Percentiles rank a stretch among this genome's conserved stretches.
phyloP scores from a whole-genome alignment of 2,888 invertebrate genomes.

The Azorinus chamasolen region DNA sequence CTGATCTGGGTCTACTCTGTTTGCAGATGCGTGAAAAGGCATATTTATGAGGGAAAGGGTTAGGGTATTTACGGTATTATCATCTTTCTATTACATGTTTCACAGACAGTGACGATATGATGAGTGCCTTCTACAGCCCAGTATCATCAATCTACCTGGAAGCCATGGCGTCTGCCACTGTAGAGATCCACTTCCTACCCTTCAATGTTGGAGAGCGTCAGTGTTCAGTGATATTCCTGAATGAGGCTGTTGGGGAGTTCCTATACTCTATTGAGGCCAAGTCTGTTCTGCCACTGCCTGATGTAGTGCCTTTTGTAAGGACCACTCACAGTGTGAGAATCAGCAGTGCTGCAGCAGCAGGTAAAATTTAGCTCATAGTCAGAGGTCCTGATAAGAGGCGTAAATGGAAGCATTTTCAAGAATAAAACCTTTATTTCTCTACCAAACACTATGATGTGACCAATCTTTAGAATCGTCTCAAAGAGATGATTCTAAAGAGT shows the following conservation, averaged over 20 bases:
- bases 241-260: conserved; percentile 85
- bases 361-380: too few species aligned
- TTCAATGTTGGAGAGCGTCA: conserved; percentile 83
- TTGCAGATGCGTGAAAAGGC: too few species aligned
- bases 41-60: too few species aligned
- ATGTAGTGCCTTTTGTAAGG: conserved; percentile 79
- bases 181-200: conserved; percentile 85
- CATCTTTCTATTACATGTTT: not conserved
- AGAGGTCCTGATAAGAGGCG: too few species aligned
- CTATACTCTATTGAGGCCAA: conserved; percentile 84
- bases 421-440: too few species aligned
- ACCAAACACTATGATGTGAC: too few species aligned
- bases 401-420: too few species aligned
- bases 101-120: conserved; percentile 70
- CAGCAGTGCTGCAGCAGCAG: conserved; percentile 84
- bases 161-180: conserved; percentile 67
- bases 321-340: conserved; percentile 80
- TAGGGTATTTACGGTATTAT: too few species aligned
- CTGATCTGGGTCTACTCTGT: too few species aligned
- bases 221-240: conserved; percentile 84
- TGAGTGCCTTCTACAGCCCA: conserved; percentile 83
- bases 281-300: conserved; percentile 81
- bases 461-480: too few species aligned
- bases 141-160: conserved; percentile 74
- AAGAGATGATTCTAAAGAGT: too few species aligned